These are phyloP conservation scores for Pardosa pseudoannulata DNA, from an alignment of 2,888 invertebrate species.

Conservation along the genomic window DNA sequence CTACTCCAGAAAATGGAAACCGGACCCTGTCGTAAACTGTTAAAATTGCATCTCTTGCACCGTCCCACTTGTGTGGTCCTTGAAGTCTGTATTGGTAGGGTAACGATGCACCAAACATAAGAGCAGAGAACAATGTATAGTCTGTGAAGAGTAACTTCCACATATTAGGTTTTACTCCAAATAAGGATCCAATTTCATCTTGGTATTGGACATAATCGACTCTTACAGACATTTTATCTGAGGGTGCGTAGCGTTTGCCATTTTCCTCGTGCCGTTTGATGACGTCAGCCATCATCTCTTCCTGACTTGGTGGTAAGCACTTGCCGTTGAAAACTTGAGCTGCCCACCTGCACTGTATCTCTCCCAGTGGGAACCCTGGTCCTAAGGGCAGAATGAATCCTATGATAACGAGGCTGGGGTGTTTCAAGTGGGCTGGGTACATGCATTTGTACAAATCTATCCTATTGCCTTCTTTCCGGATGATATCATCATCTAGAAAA, in stretches of 20 bases:
- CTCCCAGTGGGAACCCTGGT: constrained; percentile 56
- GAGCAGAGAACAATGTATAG: constrained; percentile 29
- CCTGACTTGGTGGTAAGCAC: constrained; percentile 39
- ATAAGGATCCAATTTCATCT: constrained; percentile 53
- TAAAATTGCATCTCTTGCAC: constrained; percentile 68
- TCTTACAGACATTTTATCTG: constrained; percentile 45
- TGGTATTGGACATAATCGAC: constrained; percentile 62
- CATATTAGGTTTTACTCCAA: constrained; percentile 76
- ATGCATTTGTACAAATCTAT: constrained; percentile 60
- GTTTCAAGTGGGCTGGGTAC: constrained; percentile 52
- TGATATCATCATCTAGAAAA: constrained; percentile 58
- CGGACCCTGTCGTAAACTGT: constrained; percentile 55
- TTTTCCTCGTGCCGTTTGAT: constrained; percentile 43
- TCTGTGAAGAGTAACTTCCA: constrained; percentile 76
- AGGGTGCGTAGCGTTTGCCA: constrained; percentile 33
- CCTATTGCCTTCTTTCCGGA: constrained; percentile 30
- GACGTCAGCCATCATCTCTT: constrained; percentile 54
- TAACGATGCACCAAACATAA: constrained; percentile 61
- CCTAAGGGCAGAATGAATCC: constrained; percentile 63
- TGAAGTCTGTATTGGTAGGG: constrained; percentile 70
- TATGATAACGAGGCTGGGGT: constrained; percentile 54
- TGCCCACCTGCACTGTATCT: constrained; percentile 61
- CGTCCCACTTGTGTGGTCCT: constrained; percentile 70
- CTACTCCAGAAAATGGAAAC: constrained; percentile 30
- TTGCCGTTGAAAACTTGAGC: constrained; percentile 46